A percentile compares a stretch with the other conserved stretches of the same genome.
These are phyloP conservation scores for Pomacea maculata DNA, from an alignment of 1,140 invertebrate species.

Conservation along the genomic window DNA sequence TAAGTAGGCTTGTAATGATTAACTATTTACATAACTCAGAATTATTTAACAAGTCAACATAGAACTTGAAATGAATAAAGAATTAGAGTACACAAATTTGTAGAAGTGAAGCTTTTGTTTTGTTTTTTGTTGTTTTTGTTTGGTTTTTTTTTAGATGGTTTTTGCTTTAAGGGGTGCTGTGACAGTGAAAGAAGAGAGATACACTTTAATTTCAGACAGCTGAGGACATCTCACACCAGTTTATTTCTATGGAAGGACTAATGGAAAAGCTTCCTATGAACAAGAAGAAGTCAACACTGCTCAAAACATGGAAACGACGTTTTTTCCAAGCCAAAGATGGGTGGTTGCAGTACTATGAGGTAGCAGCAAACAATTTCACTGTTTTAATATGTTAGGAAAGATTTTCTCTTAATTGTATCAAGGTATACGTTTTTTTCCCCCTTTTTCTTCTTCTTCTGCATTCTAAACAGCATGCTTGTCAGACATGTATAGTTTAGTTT, in stretches of 20 bases:
- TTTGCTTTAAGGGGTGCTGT: neutral
- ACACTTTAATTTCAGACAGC: slow-evolving; percentile 35
- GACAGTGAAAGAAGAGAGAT: neutral
- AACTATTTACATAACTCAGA: too few relatives aligned
- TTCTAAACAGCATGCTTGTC: too few relatives aligned
- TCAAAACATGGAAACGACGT: slow-evolving; percentile 72
- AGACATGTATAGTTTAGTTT: too few relatives aligned
- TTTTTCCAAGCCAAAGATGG: slow-evolving; percentile 70
- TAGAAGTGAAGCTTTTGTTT: too few relatives aligned
- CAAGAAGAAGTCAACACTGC: slow-evolving; percentile 70
- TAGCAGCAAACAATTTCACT: slow-evolving; percentile 30
- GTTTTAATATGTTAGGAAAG: neutral
- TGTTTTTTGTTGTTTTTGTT: too few relatives aligned
- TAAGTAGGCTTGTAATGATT: too few relatives aligned
- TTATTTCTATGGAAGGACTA: slow-evolving; percentile 64
- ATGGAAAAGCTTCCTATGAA: slow-evolving; percentile 70
- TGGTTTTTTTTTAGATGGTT: too few relatives aligned
- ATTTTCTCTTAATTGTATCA: neutral
- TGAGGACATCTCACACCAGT: slow-evolving; percentile 58
- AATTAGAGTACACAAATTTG: too few relatives aligned
- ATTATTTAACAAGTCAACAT: too few relatives aligned
- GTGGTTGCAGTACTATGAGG: slow-evolving; percentile 69
- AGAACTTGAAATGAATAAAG: too few relatives aligned
- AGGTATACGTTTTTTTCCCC: neutral
- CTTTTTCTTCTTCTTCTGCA: neutral